Evolutionary conservation across 2,797 vertebrate species (phyloP).

Genomic region (Hafferia zeledoni): DNA sequence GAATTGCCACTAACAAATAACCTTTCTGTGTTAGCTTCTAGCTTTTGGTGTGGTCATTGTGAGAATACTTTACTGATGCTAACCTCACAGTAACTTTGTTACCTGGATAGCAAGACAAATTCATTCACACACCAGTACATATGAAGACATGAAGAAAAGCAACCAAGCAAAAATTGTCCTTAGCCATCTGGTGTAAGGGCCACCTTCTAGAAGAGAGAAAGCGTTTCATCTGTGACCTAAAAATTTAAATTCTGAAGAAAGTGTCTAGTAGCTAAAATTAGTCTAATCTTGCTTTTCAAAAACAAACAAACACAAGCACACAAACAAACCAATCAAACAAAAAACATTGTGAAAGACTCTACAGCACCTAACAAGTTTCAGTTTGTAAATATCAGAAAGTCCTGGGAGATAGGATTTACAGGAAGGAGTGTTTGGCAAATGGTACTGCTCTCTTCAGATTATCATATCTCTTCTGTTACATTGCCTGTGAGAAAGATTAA

Average conservation of each 20-base stretch:
- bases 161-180: not conserved
- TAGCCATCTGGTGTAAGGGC: not conserved
- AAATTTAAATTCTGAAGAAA: not conserved
- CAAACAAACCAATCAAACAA: no score
- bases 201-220: not conserved
- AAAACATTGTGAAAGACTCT: not conserved
- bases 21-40: slow-evolving; percentile 52
- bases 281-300: not conserved
- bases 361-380: not conserved
- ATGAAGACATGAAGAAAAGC: not conserved
- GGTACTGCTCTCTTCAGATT: not conserved
- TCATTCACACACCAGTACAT: not conserved
- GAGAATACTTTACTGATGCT: slow-evolving; percentile 57
- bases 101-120: not conserved
- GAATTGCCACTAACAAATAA: slow-evolving; percentile 74
- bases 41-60: slow-evolving; percentile 41
- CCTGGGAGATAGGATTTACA: not conserved
- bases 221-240: not conserved
- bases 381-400: not conserved
- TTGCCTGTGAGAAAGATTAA: not conserved
- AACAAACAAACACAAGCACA: no score
- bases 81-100: slow-evolving; percentile 42
- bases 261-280: not conserved
- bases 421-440: not conserved
- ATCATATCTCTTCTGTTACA: not conserved